Percentiles rank a stretch among this genome's conserved stretches.
Conservation (phyloP, 1,140 invertebrate species). For the Caerostris extrusa region DNA sequence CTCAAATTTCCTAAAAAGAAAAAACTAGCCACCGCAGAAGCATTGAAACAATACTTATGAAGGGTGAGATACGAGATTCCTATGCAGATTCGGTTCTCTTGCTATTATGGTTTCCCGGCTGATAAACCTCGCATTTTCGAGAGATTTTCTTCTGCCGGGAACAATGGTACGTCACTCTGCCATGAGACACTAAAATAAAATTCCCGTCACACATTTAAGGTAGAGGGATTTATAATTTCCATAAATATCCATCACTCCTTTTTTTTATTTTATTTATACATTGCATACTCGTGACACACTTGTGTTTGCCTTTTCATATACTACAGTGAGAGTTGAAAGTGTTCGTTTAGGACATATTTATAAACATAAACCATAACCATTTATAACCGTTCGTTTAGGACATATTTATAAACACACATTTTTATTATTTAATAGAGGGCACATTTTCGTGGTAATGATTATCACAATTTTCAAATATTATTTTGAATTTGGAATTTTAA, state of each 20-base stretch:
- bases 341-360: too few relatives aligned
- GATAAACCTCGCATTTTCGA: background rate
- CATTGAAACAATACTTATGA: background rate
- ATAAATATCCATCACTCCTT: background rate
- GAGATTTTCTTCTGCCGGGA: background rate
- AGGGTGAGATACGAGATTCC: background rate
- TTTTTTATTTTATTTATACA: background rate
- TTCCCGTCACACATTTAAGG: slow-evolving; percentile 1
- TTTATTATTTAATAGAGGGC: too few relatives aligned
- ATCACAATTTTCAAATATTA: too few relatives aligned
- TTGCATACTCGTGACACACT: background rate
- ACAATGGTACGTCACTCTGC: background rate
- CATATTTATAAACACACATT: too few relatives aligned
- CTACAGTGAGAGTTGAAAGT: background rate
- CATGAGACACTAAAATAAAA: background rate
- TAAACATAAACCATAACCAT: too few relatives aligned
- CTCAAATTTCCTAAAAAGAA: background rate
- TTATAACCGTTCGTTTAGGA: too few relatives aligned
- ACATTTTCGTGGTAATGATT: too few relatives aligned
- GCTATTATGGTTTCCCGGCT: background rate
- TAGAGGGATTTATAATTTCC: background rate
- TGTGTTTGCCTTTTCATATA: too few relatives aligned
- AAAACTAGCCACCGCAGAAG: background rate
- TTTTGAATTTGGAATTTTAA: too few relatives aligned
- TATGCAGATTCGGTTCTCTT: background rate